Base-by-base conservation (phyloP, 2,888 invertebrate species). In the Sphinx pinastri region DNA sequence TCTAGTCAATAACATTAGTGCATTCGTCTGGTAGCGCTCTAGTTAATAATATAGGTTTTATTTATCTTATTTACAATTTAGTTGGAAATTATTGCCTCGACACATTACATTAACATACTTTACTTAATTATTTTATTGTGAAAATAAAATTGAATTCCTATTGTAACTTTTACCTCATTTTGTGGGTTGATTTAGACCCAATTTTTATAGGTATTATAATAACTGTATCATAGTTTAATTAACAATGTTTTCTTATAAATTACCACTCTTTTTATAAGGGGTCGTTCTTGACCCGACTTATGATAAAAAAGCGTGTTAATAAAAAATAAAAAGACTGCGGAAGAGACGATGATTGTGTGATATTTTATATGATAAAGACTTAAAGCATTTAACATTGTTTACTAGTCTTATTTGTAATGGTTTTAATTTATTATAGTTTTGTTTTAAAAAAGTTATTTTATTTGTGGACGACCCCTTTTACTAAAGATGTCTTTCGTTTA, bases 331-430 rank as follows among this genome's bases (percentile, higher is more conserved):
- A 19, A 63, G 12, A 47, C 47, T 7, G 19, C 7, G 49, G 5
- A 13, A 11, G 14, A 51, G 51, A 11, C 12, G 25, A 58, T 0
- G 60, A 71, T 79, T 70, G 72, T 80, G 63, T 63, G 63, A 63
- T 63, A 63, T 63, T 13, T 63, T 63, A 19, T 49, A 63, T 25
- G 13, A 49, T 16, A 63, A 49, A 63, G 63, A 63, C 63, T 63
- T 49, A 47, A 49, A 49, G 63, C 63, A 63, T 63, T 63, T 63
- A 63, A 77, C 77, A 85, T 82, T 84, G 77, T 82, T 81, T 83
- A 75, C 87, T 87, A 87, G 87, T 87, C 84, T 75, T 79, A 78
- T 79, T 75, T 77, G 55, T 79, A 72, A 79, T 79, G 71, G 76
- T 71, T 76, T 75, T 75, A 76, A 75, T 74, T 77, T 78, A 76